These are phyloP conservation scores for Morpho helenor DNA, from an alignment of 2,888 invertebrate genomes.

Conservation along the genomic window DNA sequence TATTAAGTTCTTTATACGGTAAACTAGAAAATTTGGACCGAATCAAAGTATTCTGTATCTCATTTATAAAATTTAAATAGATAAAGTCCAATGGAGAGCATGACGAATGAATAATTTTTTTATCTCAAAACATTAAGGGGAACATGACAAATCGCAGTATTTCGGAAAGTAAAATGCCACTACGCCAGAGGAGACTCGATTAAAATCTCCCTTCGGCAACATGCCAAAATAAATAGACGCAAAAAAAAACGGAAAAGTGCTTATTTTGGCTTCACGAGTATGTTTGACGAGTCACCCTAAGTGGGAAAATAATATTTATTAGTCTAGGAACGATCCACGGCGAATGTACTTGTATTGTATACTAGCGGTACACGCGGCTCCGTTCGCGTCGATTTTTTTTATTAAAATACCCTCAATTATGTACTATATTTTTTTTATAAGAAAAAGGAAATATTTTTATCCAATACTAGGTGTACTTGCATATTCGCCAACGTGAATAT, in stretches of 20 bases:
- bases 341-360: no score
- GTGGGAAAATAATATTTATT: slow-evolving; percentile 22
- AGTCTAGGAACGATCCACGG: slow-evolving; percentile 3
- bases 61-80: no score
- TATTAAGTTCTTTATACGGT: no score
- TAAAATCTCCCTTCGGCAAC: slow-evolving; percentile 22
- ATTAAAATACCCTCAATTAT: no score
- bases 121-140: not conserved
- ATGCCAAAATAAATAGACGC: slow-evolving; percentile 23
- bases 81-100: not conserved
- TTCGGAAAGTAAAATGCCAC: slow-evolving; percentile 11
- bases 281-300: slow-evolving; percentile 26
- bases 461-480: no score
- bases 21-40: no score
- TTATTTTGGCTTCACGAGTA: slow-evolving; percentile 24
- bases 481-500: no score
- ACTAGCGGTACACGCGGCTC: no score
- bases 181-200: slow-evolving; percentile 20
- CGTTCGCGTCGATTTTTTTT: no score
- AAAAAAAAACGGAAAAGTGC: slow-evolving; percentile 24
- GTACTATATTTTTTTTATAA: no score
- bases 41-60: no score
- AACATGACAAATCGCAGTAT: slow-evolving; percentile 6
- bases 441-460: no score
- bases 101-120: not conserved